A percentile compares a stretch with the other conserved stretches of the same genome.
Conservation (phyloP, 1,140 invertebrate species). For the Drosophila punjabiensis region DNA sequence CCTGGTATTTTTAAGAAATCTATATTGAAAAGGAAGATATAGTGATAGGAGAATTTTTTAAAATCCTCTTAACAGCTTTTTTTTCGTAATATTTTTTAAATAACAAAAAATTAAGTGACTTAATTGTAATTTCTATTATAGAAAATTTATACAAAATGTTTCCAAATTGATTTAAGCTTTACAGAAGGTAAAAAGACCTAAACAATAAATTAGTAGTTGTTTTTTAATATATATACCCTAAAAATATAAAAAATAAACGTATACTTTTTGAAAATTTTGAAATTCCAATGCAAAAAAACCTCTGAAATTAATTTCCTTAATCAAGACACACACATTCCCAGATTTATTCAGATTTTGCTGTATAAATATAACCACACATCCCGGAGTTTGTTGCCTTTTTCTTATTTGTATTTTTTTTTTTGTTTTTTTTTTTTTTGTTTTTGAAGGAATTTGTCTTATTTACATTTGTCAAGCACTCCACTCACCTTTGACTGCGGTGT, state of each 20-base stretch:
- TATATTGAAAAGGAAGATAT: background rate
- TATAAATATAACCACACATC: conserved; percentile 18
- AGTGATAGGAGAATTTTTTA: background rate
- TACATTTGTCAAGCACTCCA: conserved; percentile 54
- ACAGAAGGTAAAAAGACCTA: background rate
- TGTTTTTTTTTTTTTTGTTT: conserved; percentile 2
- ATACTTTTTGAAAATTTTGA: background rate
- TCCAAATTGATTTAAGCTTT: background rate
- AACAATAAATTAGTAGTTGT: background rate
- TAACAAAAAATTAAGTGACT: background rate
- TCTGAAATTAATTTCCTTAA: background rate
- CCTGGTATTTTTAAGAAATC: background rate
- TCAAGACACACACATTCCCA: background rate
- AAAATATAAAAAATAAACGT: background rate
- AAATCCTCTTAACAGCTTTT: background rate
- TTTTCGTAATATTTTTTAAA: background rate
- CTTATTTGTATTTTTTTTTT: background rate
- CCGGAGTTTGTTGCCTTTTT: background rate
- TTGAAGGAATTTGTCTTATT: conserved; percentile 30
- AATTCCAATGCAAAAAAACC: background rate
- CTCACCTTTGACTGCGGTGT: conserved; percentile 57
- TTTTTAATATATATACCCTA: background rate
- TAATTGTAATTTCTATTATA: background rate
- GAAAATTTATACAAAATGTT: background rate
- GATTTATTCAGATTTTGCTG: conserved; percentile 2